A percentile compares a stretch with the other conserved stretches of the same genome.
Evolutionary conservation across 1,140 invertebrate species (phyloP).

Genomic region (Micrasema minimum): DNA sequence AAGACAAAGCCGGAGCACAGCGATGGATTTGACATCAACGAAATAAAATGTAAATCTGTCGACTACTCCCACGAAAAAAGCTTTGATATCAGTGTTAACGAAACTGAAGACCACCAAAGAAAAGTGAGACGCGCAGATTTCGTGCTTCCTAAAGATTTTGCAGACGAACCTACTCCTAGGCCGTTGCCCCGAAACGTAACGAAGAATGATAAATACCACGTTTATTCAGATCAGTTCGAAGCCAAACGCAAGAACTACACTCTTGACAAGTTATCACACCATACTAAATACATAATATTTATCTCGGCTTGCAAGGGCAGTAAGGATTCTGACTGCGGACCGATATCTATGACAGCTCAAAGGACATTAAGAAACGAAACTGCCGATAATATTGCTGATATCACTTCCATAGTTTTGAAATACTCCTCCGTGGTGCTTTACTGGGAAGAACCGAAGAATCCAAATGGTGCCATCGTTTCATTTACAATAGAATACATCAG

Average conservation of each 20-base stretch:
- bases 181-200: slow-evolving; percentile 34
- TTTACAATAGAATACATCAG: slow-evolving; percentile 70
- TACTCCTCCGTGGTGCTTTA: slow-evolving; percentile 60
- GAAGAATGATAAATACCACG: slow-evolving; percentile 36
- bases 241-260: slow-evolving; percentile 32
- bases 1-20: not conserved
- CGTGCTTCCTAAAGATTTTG: slow-evolving; percentile 24
- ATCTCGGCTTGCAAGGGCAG: slow-evolving; percentile 65
- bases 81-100: not conserved
- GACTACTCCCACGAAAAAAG: not conserved
- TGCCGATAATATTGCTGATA: slow-evolving; percentile 59
- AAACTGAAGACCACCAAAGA: not conserved
- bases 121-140: slow-evolving; percentile 4
- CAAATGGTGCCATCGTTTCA: slow-evolving; percentile 73
- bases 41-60: slow-evolving; percentile 6
- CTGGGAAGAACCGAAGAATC: slow-evolving; percentile 71
- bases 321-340: slow-evolving; percentile 51
- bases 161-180: slow-evolving; percentile 2
- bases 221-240: slow-evolving; percentile 34
- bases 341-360: slow-evolving; percentile 20
- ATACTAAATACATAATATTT: slow-evolving; percentile 64
- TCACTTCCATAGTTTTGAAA: slow-evolving; percentile 55
- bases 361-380: slow-evolving; percentile 32
- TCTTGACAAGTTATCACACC: slow-evolving; percentile 62
- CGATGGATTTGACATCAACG: slow-evolving; percentile 14